Percentiles rank a stretch among this genome's conserved stretches.
Conservation (phyloP, 2,797 vertebrate genomes). For the Emydoidea blandingii region DNA sequence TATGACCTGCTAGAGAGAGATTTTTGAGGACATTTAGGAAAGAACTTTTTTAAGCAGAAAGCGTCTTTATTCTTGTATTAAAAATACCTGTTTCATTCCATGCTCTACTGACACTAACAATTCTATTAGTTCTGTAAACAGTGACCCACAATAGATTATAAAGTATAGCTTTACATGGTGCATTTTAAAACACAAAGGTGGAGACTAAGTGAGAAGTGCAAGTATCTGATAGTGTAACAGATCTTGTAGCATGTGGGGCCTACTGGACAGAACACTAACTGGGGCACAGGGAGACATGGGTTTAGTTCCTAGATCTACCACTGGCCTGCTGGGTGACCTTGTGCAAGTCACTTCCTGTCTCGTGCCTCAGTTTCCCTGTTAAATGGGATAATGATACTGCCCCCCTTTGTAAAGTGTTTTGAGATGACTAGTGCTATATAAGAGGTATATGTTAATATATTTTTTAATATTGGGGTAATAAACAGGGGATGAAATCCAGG, state of each 20-base stretch:
- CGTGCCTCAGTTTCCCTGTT: not conserved
- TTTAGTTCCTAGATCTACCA: not conserved
- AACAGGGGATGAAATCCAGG: not conserved
- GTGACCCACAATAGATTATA: not conserved
- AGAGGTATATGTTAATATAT: not conserved
- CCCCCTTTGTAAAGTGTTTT: constrained; percentile 6
- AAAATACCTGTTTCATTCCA: not conserved
- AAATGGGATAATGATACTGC: not conserved
- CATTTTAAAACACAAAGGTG: not conserved
- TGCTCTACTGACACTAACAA: not conserved
- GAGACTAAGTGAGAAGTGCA: constrained; percentile 36
- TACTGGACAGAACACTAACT: constrained; percentile 17
- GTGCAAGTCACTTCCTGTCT: not conserved
- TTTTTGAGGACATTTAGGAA: not conserved
- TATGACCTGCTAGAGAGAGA: not conserved
- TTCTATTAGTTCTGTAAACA: not conserved
- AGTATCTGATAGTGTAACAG: constrained; percentile 5
- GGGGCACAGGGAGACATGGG: not conserved
- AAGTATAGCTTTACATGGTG: not conserved
- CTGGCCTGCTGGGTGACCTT: not conserved
- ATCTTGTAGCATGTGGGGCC: not conserved
- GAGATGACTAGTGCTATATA: not conserved
- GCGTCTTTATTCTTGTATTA: not conserved
- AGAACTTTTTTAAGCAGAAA: not conserved
- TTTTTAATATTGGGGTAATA: not conserved